Base-by-base conservation (phyloP, 2,888 invertebrate genomes). In the Perizoma affinitatum region DNA sequence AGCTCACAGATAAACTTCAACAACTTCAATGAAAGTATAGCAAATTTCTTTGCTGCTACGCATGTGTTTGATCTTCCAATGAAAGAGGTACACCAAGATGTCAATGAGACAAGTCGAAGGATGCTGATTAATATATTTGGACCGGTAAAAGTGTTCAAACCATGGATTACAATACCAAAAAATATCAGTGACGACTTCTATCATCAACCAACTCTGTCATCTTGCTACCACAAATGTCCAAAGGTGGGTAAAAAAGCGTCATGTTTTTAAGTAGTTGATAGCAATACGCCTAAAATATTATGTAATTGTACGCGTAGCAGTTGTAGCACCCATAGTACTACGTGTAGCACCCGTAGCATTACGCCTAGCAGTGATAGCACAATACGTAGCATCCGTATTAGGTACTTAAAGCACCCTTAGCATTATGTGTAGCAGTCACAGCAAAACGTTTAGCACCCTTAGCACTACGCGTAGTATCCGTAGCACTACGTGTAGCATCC, bases 161-260 rank as follows among this genome's bases (percentile, higher is more conserved):
- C 90, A 0, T 82, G 79, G 79, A 70, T 79, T 6, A 63, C 34
- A 0, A 79, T 79, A 45, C 90, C 90, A 1, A 69, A 80, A 48
- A 82, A 82, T 47, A 65, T 83, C 5, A 75, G 66, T 4, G 77
- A 82, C 0, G 87, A 86, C 58, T 47, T 65, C 2, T 66, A 71
- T 10, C 80, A 88, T 54, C 22, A 0, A 10, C 89, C 90, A 0
- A 84, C 85, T 0, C 61, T 91, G 8, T 64, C 73, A 0, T 79
- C 87, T 0, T 90, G 90, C 53, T 90, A 69, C 53, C 90, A 91
- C 58, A 86, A 76, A 65, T 91, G 90, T 70, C 90, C 90, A 1
- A 71, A 50, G 67, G 90, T 90, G 75, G 75, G 73, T n/a, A 8
- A n/a, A 33, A 34, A 1, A 6, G 35, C 35, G 22, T 22, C 22